Base-by-base conservation (phyloP, 2,888 invertebrate species). In the Drosophila prolongata region DNA sequence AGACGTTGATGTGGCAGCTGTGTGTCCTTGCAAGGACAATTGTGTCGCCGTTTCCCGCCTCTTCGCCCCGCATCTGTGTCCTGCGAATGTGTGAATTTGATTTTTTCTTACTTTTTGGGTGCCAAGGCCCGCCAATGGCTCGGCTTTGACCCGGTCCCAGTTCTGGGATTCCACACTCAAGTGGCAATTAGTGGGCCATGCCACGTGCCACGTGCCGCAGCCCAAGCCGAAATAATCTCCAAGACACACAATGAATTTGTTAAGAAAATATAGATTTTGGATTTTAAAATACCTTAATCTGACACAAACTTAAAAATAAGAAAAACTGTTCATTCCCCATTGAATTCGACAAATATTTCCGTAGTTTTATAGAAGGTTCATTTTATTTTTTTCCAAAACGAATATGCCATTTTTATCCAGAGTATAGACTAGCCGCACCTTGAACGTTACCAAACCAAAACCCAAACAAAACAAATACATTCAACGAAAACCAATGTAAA, bases 1-100 rank as follows among this genome's bases (percentile, higher is more conserved):
- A 87, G 84, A 82, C 76, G 84, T 80, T 84, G 79, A 80, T 70
- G 69, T 82, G 78, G 64, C 84, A 80, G 80, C 71, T 77, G 64
- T 60, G 71, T 79, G 88, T 87, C 82, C 86, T 85, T 84, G 86
- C 72, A 78, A 76, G 88, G 83, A 79, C 83, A 87, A 79, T 76
- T 76, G 73, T 68, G 64, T 57, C 38, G 56, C 49, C 44, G 34
- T 14, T 38, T 30, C 61, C 38, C 55, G 37, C 49, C 53, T 14
- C 43, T 50, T 52, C 52, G 56, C 19, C 61, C 52, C 71, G 46
- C 52, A 55, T 61, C 55, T 47, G 24, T 60, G 47, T 47, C 47
- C 52, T 59, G 52, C 47, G 49, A 49, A 50, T 60, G 68, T 69
- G 62, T 69, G 52, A 59, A 64, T 69, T 60, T 64, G 50, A 66